Base-by-base conservation (phyloP, 2,113 vertebrate genomes). In the Alaudala cheleensis region DNA sequence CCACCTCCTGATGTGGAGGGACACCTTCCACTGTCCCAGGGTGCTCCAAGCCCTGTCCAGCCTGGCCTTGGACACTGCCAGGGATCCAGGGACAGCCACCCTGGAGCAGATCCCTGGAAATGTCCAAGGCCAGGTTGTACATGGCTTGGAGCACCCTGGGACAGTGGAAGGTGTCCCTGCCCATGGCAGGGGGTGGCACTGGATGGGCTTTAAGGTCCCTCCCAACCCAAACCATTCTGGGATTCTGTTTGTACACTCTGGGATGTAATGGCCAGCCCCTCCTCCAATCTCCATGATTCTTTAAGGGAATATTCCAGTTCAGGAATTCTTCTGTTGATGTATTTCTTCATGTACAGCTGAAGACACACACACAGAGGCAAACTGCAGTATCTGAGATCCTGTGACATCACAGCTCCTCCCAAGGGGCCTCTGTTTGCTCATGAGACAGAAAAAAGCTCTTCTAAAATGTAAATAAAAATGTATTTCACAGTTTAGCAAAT, bases 21-120 rank as follows among this genome's bases (percentile, higher is more conserved):
- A 37, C 66, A 37, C 2, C 7, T 80, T 3, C 22, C 31, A 65
- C 14, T 3, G 0, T 0, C 14, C 50, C 50, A 88, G 57, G 31
- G 0, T 6, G 34, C 25, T 80, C 76, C 40, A 20, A 78, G 19
- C 28, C 24, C n/a, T 0, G 0, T 61, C 84, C 40, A 79, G 0
- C 34, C 49, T 57, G 86, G 34, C 50, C 34, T 80, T 4, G 86
- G 42, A 2, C 42, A 33, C 14, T 50, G 0, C 25, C 76, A 72
- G 34, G 50, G 57, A 26, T 57, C 53, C 71, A 58, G 74, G 34
- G 34, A 20, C 49, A 79, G 47, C 37, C 37, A 37, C 37, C 37
- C 10, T 37, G 37, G 37, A 37, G 37, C 37, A 37, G 37, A 37
- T 65, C 51, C 44, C 67, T 65, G 51, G 50, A 0, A 50, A 0